Evolutionary conservation across 2,888 invertebrate species (phyloP).

Genomic region (Synanthedon tipuliformis): DNA sequence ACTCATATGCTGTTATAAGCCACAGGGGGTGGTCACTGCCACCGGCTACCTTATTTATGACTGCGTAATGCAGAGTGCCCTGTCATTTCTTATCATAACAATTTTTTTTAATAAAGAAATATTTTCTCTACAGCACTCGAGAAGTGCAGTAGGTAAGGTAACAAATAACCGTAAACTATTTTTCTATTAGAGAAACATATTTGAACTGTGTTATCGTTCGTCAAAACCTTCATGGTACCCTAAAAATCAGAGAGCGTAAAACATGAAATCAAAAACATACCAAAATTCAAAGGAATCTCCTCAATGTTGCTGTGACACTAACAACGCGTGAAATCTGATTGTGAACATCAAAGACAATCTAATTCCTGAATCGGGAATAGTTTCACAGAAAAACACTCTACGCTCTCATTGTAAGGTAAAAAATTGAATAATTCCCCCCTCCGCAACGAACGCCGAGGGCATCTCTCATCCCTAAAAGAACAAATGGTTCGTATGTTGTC

Average conservation of each 20-base stretch:
- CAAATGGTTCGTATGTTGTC: constrained; percentile 17
- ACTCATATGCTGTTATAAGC: no score
- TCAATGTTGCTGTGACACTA: constrained; percentile 60
- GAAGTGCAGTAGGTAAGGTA: no score
- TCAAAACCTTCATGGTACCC: constrained; percentile 11
- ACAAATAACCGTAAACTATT: no score
- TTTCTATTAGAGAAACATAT: no score
- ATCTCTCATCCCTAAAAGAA: constrained; percentile 15
- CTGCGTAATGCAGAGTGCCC: no score
- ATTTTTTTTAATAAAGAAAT: no score
- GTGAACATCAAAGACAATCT: constrained; percentile 43
- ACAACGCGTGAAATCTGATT: constrained; percentile 66
- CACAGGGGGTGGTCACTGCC: no score
- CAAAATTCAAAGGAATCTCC: constrained; percentile 58
- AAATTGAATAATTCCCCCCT: constrained; percentile 11
- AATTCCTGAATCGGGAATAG: constrained; percentile 9
- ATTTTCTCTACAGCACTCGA: no score
- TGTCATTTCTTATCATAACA: no score
- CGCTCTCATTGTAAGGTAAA: constrained; percentile 8
- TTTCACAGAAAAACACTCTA: constrained; percentile 8
- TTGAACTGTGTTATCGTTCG: no score
- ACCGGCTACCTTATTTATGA: no score
- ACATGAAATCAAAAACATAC: constrained; percentile 66
- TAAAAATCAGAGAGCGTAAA: constrained; percentile 40
- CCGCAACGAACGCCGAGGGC: constrained; percentile 14